Conservation (phyloP, 1,140 invertebrate species). For the Globodera ellingtonae region DNA sequence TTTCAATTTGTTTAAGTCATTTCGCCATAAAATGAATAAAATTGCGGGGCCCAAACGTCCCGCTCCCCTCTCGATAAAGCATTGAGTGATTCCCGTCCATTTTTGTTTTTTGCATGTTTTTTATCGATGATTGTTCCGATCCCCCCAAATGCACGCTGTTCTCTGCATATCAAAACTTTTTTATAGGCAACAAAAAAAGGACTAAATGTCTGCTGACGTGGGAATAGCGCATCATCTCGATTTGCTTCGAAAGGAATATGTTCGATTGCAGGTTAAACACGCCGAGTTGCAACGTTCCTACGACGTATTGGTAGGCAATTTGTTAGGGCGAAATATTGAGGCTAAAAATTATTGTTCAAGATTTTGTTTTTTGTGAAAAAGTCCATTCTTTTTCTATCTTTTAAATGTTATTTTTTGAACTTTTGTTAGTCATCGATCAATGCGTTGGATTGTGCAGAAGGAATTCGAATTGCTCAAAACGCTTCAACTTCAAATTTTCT, state of each 20-base stretch:
- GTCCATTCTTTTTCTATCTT: neutral
- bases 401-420: neutral
- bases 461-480: slow-evolving; percentile 29
- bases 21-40: too few relatives aligned
- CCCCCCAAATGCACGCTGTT: too few relatives aligned
- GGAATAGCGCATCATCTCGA: slow-evolving; percentile 71
- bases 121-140: too few relatives aligned
- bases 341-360: neutral
- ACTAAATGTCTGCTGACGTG: neutral
- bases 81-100: too few relatives aligned
- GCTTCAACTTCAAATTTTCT: slow-evolving; percentile 75
- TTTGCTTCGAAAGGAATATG: slow-evolving; percentile 84
- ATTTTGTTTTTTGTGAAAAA: neutral
- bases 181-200: too few relatives aligned
- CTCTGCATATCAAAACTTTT: too few relatives aligned
- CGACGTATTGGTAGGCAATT: slow-evolving; percentile 73
- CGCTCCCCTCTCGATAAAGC: too few relatives aligned
- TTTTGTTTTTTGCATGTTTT: too few relatives aligned
- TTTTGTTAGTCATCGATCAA: neutral
- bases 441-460: slow-evolving; percentile 7
- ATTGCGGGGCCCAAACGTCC: too few relatives aligned
- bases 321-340: slow-evolving; percentile 45
- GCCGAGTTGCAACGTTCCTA: slow-evolving; percentile 82
- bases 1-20: too few relatives aligned
- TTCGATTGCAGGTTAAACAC: slow-evolving; percentile 81